Conservation (phyloP, 2,797 vertebrate species). For the Bovichtus variegatus region DNA sequence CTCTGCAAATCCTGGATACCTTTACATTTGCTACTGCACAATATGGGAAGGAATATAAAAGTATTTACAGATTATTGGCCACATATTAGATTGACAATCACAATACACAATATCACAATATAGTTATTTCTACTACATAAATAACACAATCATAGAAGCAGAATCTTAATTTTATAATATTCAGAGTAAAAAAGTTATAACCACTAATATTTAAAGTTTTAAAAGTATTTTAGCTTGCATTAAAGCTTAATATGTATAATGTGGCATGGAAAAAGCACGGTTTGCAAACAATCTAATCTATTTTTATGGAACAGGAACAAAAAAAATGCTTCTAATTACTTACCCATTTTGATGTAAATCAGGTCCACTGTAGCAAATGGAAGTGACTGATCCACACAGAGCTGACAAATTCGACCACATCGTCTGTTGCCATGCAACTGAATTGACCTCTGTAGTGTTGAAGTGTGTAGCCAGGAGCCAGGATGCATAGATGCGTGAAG, state of each 20-base stretch:
- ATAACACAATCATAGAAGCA: not conserved
- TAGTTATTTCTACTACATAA: not conserved
- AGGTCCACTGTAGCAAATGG: not conserved
- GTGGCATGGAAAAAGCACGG: not conserved
- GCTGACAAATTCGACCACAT: not conserved
- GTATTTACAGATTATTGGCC: not conserved
- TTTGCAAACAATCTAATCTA: not conserved
- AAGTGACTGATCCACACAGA: not conserved
- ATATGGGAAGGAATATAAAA: not conserved
- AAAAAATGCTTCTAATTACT: not conserved
- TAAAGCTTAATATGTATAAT: not conserved
- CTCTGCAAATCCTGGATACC: not conserved
- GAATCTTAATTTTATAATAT: not conserved
- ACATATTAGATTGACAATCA: not conserved
- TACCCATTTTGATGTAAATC: constrained; percentile 4
- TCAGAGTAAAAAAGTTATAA: not conserved
- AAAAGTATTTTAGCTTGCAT: not conserved
- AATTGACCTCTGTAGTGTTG: not conserved
- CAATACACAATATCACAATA: too few relatives aligned
- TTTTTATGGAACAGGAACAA: not conserved
- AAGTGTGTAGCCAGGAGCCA: not conserved
- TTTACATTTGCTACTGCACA: not conserved
- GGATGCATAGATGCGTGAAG: not conserved
- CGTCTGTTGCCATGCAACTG: not conserved
- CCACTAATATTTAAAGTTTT: not conserved